These are phyloP conservation scores for Elgonia sp. DNA, from an alignment of 2,888 invertebrate species.

Conservation along the genomic window DNA sequence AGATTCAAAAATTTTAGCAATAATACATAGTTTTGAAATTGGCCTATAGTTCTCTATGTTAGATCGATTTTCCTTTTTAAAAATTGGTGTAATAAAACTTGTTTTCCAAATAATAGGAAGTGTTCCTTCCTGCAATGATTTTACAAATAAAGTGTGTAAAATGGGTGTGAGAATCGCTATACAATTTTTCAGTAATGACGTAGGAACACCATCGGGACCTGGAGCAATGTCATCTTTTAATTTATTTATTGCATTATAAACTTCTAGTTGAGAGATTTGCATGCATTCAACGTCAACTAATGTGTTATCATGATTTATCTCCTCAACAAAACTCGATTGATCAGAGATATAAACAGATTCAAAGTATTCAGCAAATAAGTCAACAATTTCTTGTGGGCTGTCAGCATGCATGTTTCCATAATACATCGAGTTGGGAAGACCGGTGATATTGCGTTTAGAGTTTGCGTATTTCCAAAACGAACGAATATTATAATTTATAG, in stretches of 20 bases:
- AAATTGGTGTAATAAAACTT: conserved; percentile 8
- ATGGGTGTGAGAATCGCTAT: neutral
- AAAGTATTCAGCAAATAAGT: neutral
- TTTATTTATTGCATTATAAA: conserved; percentile 12
- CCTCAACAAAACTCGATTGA: neutral
- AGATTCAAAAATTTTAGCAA: too few species aligned
- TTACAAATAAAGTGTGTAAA: neutral
- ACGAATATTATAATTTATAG: conserved; percentile 9
- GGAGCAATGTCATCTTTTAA: neutral
- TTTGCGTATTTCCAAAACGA: conserved; percentile 8
- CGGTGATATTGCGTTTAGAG: neutral
- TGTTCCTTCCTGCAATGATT: neutral
- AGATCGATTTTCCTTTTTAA: neutral
- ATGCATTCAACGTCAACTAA: neutral
- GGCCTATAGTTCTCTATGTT: conserved; percentile 6
- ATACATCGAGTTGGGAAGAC: conserved; percentile 1
- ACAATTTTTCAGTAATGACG: conserved; percentile 11
- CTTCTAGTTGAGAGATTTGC: too few species aligned
- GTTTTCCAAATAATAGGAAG: conserved; percentile 19
- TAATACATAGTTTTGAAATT: too few species aligned
- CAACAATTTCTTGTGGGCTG: neutral
- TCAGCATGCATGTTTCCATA: neutral
- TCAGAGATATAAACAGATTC: conserved; percentile 7
- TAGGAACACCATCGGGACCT: conserved; percentile 23
- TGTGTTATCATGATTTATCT: too few species aligned